These are phyloP conservation scores for Liopterus haemorrhoidalis DNA, from an alignment of 2,888 invertebrate genomes.

Conservation along the genomic window DNA sequence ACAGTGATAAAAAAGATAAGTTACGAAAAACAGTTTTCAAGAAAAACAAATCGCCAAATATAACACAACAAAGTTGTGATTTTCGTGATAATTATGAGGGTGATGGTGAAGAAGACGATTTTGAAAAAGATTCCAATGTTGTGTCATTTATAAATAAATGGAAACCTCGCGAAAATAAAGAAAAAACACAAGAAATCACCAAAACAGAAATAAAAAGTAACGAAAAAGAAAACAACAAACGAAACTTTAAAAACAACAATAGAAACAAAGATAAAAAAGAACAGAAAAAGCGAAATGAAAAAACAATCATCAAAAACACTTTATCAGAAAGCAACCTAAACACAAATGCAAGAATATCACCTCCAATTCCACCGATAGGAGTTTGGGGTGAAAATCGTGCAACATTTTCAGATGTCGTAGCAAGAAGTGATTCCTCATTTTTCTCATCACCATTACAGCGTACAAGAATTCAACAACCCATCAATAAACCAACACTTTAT, in stretches of 20 bases:
- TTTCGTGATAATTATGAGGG: slow-evolving; percentile 48
- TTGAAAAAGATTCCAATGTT: slow-evolving; percentile 31
- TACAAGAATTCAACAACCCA: slow-evolving; percentile 12
- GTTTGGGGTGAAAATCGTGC: slow-evolving; percentile 52
- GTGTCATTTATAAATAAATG: slow-evolving; percentile 15
- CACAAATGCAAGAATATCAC: slow-evolving; percentile 11
- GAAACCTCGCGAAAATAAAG: slow-evolving; percentile 4
- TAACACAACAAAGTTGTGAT: slow-evolving; percentile 39
- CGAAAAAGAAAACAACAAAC: slow-evolving; percentile 35
- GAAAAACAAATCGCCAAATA: slow-evolving; percentile 30
- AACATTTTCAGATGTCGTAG: slow-evolving; percentile 56
- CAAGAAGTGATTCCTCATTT: slow-evolving; percentile 46
- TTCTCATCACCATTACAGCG: slow-evolving; percentile 28
- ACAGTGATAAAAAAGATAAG: slow-evolving; percentile 29
- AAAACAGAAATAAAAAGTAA: slow-evolving; percentile 31
- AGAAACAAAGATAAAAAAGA: slow-evolving; percentile 30
- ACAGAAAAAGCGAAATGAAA: slow-evolving; percentile 18
- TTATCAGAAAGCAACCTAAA: slow-evolving; percentile 16
- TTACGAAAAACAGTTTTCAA: slow-evolving; percentile 36
- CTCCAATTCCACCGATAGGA: slow-evolving; percentile 14
- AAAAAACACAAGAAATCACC: slow-evolving; percentile 8
- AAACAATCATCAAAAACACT: slow-evolving; percentile 26
- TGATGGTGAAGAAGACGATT: slow-evolving; percentile 47
- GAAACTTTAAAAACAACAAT: slow-evolving; percentile 26
- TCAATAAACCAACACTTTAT: slow-evolving; percentile 41